Evolutionary conservation across 2,113 vertebrate species (phyloP).

Genomic region (Apeltes quadracus): DNA sequence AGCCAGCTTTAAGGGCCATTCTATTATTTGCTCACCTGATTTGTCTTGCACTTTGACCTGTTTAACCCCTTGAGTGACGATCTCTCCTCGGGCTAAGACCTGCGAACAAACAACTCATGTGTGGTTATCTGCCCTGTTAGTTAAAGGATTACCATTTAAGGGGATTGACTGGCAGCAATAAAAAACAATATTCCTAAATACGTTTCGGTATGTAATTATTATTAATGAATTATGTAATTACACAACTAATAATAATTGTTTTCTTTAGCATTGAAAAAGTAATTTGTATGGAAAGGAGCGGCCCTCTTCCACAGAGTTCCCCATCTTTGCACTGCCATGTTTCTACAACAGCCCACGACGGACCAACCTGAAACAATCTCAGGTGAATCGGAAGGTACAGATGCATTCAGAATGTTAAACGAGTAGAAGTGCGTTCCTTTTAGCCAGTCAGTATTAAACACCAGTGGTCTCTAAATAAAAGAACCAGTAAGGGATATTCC

Average conservation of each 20-base stretch:
- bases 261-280: not conserved
- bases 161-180: not conserved
- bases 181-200: not conserved
- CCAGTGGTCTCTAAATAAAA: not conserved
- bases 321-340: not conserved
- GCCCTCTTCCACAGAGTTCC: not conserved
- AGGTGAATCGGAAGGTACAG: not conserved
- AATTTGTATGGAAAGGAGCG: not conserved
- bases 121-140: not conserved
- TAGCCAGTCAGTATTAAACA: not conserved
- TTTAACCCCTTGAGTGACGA: slow-evolving; percentile 73
- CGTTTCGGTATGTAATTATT: too few relatives aligned
- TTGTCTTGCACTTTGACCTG: slow-evolving; percentile 48
- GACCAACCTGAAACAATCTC: not conserved
- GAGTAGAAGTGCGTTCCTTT: too few relatives aligned
- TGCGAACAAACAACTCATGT: slow-evolving; percentile 58
- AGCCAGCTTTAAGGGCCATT: not conserved
- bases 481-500: not conserved
- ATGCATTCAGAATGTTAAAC: too few relatives aligned
- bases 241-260: not conserved
- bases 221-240: not conserved
- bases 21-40: slow-evolving; percentile 24
- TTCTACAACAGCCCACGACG: not conserved
- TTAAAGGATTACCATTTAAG: not conserved
- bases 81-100: slow-evolving; percentile 80